phyloP scores from a whole-genome alignment of 2,888 invertebrate species.

The Ptilodon capucinus region DNA sequence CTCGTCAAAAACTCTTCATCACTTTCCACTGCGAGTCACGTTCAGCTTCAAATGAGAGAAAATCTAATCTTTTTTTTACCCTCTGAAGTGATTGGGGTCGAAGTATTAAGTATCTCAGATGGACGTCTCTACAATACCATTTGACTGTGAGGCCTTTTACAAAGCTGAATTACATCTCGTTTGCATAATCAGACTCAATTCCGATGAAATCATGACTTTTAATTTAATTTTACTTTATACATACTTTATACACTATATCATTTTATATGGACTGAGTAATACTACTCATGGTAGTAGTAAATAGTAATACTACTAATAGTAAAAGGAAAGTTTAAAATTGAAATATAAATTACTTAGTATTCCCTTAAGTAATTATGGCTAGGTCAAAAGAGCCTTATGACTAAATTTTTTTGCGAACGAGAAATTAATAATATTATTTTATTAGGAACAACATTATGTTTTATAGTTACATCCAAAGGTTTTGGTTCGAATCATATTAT shows the following conservation, averaged over 20 bases:
- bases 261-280: neutral
- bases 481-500: no score
- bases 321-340: no score
- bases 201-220: conserved; percentile 38
- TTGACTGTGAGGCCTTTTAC: conserved; percentile 55
- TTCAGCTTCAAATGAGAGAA: conserved; percentile 66
- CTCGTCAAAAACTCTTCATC: conserved; percentile 59
- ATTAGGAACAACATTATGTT: no score
- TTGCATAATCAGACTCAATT: conserved; percentile 62
- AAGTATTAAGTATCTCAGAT: conserved; percentile 56
- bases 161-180: conserved; percentile 60
- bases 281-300: no score
- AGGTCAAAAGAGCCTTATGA: no score
- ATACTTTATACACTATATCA: neutral
- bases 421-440: no score
- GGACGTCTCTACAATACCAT: conserved; percentile 52
- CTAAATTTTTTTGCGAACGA: no score
- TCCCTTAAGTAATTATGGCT: no score
- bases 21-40: conserved; percentile 65
- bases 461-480: no score
- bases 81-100: conserved; percentile 58
- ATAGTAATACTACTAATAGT: no score
- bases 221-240: conserved; percentile 20
- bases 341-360: no score
- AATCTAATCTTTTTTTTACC: conserved; percentile 70